Base-by-base conservation (phyloP, 2,797 vertebrate species). In the Alauda arvensis region DNA sequence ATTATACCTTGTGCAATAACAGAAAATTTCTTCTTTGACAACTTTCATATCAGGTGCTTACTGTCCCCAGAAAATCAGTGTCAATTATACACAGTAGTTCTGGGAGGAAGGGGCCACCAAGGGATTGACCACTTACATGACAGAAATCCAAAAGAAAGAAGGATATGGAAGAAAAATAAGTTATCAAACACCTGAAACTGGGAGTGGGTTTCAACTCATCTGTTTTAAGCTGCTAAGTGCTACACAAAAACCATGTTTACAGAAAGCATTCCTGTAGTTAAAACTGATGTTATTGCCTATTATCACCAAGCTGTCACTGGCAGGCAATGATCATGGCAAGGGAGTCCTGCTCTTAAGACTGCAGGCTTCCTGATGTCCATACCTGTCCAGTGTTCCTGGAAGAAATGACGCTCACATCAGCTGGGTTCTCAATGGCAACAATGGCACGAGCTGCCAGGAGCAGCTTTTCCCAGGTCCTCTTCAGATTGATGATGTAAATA, bases 391-490 rank as follows among this genome's bases (percentile, higher is more conserved):
- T 99, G 86, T 99, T 99, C 95, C 99, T 98, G 92, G 99, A 99
- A 10, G 99, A 99, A 95, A 99, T 99, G 68, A 99, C 99, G 7
- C 99, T 99, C 85, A 99, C 98, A 23, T 99, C 99, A 62, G 98
- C 99, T 45, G 99, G 99, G 88, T 99, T 99, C 95, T 99, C 99
- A 78, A 99, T 99, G 84, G 99, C 99, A 88, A 99, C 99, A 61
- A 99, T 99, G 77, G 99, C 99, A 63, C 99, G 98, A 51, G 99
- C 99, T 29, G 99, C 99, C 90, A 99, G 94, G 12, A 99, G 97
- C 26, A 99, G 98, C 95, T 99, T 99, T 90, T 99, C 99, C 99
- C 99, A 99, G 33, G 99, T 99, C 90, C 98, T 99, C 96, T 98
- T 99, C 93, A 99, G 95, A 67, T 99, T 99, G 61, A 99, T 98